phyloP scores from a whole-genome alignment of 2,113 vertebrate species.

The Eulemur rufifrons region DNA sequence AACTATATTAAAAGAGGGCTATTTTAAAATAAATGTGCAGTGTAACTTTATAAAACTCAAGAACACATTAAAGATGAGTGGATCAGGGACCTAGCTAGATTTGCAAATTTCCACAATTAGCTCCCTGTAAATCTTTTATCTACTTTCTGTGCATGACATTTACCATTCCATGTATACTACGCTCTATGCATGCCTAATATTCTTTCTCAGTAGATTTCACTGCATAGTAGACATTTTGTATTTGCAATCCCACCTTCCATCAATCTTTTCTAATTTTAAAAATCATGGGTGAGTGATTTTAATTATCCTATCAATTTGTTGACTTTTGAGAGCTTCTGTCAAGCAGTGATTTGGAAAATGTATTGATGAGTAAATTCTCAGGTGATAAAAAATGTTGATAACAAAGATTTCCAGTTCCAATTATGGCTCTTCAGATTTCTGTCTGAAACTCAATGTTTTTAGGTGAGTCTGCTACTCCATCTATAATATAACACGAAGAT shows the following conservation, averaged over 20 bases:
- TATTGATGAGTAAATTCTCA: not conserved
- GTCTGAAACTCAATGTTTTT: not conserved
- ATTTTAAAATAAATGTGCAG: not conserved
- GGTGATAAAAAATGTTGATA: not conserved
- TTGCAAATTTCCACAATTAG: not conserved
- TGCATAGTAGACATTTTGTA: not conserved
- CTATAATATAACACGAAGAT: not conserved
- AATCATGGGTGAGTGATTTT: not conserved
- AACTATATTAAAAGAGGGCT: not conserved
- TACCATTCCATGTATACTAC: not conserved
- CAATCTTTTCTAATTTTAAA: not conserved
- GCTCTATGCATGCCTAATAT: too few relatives aligned
- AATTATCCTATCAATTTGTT: not conserved
- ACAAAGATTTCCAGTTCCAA: not conserved
- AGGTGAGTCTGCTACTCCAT: not conserved
- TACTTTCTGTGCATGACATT: not conserved
- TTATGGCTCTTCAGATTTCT: not conserved
- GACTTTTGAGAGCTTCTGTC: not conserved
- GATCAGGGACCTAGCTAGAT: not conserved
- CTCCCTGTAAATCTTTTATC: not conserved
- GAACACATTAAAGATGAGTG: not conserved
- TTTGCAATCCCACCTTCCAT: not conserved
- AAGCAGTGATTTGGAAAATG: not conserved
- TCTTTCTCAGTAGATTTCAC: not conserved
- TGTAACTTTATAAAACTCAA: not conserved